Percentiles rank a stretch among this genome's conserved stretches.
These are phyloP conservation scores for Chloropsis cyanopogon DNA, from an alignment of 2,113 vertebrate genomes.

Conservation along the genomic window DNA sequence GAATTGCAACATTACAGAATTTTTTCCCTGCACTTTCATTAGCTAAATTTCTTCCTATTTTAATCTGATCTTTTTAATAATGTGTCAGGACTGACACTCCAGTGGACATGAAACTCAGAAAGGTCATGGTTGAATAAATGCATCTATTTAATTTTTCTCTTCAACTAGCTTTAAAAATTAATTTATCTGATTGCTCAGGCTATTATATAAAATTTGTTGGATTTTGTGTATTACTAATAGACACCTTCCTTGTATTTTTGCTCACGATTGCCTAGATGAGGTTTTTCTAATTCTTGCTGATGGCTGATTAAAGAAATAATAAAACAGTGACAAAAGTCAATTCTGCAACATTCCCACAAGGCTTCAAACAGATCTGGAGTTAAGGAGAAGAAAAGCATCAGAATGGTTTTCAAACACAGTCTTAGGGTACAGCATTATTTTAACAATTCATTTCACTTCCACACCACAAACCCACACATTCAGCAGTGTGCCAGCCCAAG, in stretches of 20 bases:
- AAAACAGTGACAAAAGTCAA: constrained; percentile 19
- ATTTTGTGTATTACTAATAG: constrained; percentile 60
- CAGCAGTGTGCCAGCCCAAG: not conserved
- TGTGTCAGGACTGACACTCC: constrained; percentile 55
- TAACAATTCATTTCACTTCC: not conserved
- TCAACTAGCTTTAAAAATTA: constrained; percentile 65
- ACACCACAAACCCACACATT: not conserved
- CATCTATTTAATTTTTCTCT: constrained; percentile 73
- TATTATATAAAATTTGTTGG: constrained; percentile 63
- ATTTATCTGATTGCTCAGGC: constrained; percentile 66
- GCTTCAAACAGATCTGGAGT: not conserved
- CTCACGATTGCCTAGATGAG: not conserved
- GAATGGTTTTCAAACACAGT: not conserved
- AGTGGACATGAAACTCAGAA: constrained; percentile 61
- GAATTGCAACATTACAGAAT: constrained; percentile 60
- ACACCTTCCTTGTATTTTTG: constrained; percentile 27
- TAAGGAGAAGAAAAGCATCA: not conserved
- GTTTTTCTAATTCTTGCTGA: constrained; percentile 34
- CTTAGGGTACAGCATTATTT: not conserved
- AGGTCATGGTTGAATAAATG: constrained; percentile 58
- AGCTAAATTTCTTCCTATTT: constrained; percentile 67
- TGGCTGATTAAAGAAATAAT: constrained; percentile 47
- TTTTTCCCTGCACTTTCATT: constrained; percentile 65
- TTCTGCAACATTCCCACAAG: not conserved
- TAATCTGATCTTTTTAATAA: constrained; percentile 73